Conservation (phyloP, 2,113 vertebrate genomes). For the Piaya cayana region DNA sequence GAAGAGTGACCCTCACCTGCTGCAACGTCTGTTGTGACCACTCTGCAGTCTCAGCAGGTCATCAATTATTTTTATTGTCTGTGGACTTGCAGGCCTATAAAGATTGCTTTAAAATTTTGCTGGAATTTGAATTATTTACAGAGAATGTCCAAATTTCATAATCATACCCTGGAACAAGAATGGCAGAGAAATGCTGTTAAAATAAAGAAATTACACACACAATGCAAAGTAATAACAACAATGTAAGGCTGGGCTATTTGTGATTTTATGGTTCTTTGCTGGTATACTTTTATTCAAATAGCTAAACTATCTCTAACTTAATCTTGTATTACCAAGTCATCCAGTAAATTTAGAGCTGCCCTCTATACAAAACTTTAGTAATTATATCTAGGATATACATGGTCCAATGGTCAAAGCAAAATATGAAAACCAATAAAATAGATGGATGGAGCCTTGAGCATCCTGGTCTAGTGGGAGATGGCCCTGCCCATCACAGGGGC, state of each 20-base stretch:
- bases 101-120: background rate
- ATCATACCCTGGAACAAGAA: background rate
- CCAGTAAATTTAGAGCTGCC: background rate
- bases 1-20: background rate
- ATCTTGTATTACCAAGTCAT: background rate
- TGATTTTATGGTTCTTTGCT: background rate
- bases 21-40: background rate
- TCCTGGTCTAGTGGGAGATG: no score
- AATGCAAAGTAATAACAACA: background rate
- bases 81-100: background rate
- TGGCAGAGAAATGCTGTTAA: background rate
- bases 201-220: background rate
- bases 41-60: background rate
- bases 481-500: no score
- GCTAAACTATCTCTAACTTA: background rate
- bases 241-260: rapidly evolving
- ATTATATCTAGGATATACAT: no score
- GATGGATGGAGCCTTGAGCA: no score
- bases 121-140: background rate
- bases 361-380: background rate
- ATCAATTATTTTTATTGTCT: background rate
- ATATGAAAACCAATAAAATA: background rate
- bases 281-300: background rate
- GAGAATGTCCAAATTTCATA: background rate
- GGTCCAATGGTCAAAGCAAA: background rate